Evolutionary conservation across 2,888 invertebrate species (phyloP).

Genomic region (Gibbula magus): DNA sequence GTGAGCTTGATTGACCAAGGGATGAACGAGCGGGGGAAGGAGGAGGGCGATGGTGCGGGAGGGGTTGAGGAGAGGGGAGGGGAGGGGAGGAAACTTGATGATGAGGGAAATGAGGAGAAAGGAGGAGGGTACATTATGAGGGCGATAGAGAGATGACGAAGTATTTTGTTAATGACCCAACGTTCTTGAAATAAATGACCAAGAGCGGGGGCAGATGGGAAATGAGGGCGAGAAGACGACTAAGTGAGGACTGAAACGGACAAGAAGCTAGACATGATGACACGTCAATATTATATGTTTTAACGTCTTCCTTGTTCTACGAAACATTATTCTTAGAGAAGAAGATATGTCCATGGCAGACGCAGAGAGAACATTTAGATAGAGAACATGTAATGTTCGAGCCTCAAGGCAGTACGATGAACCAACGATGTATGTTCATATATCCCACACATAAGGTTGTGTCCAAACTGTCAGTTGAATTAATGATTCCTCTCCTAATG

Average conservation of each 20-base stretch:
- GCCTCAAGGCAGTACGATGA: no score
- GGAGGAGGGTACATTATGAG: neutral
- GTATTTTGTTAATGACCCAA: neutral
- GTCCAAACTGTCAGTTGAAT: no score
- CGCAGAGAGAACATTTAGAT: no score
- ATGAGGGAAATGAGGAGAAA: neutral
- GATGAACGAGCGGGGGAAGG: neutral
- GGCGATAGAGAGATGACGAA: neutral
- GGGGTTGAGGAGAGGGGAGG: neutral
- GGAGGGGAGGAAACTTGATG: neutral
- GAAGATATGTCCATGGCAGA: no score
- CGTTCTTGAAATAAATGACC: neutral
- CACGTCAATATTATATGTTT: neutral
- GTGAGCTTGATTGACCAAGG: neutral
- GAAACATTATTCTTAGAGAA: no score
- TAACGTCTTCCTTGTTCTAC: no score
- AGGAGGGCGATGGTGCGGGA: neutral
- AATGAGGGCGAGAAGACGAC: neutral
- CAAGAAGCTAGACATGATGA: neutral
- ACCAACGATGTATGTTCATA: no score
- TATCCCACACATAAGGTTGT: no score
- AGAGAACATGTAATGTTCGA: no score
- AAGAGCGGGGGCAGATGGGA: neutral
- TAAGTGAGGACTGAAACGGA: neutral
- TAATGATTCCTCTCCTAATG: no score